phyloP scores from a whole-genome alignment of 1,140 invertebrate genomes.

The Drosophila lowei region DNA sequence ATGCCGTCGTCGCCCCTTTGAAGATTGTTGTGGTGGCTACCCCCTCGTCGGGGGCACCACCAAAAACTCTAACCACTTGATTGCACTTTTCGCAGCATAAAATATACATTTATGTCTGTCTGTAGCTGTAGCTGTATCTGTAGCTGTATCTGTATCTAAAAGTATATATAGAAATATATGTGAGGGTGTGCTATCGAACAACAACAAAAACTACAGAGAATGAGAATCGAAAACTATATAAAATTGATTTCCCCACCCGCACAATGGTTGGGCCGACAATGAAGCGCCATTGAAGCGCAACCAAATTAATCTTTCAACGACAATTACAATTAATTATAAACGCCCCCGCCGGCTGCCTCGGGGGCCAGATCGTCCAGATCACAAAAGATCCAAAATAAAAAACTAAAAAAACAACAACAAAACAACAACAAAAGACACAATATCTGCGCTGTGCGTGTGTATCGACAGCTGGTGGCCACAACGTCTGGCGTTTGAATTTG shows the following conservation, averaged over 20 bases:
- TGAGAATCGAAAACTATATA: slow-evolving; percentile 62
- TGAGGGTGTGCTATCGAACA: slow-evolving; percentile 17
- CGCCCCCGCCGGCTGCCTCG: slow-evolving; percentile 55
- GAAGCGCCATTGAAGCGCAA: slow-evolving; percentile 81
- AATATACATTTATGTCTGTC: slow-evolving; percentile 72
- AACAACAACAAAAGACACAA: slow-evolving; percentile 18
- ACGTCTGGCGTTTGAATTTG: slow-evolving; percentile 57
- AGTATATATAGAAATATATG: slow-evolving; percentile 43
- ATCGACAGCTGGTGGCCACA: slow-evolving; percentile 68
- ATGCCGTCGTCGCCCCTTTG: slow-evolving; percentile 66
- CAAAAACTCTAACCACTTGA: slow-evolving; percentile 64
- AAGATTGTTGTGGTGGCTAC: slow-evolving; percentile 56
- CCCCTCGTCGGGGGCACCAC: slow-evolving; percentile 15
- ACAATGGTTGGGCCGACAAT: slow-evolving; percentile 70
- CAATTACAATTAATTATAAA: slow-evolving; percentile 82
- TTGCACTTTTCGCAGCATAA: slow-evolving; percentile 80
- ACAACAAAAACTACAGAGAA: slow-evolving; percentile 12
- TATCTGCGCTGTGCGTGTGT: slow-evolving; percentile 33
- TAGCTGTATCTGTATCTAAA: slow-evolving; percentile 15
- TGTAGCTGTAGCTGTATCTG: not conserved
- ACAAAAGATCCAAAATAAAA: slow-evolving; percentile 17
- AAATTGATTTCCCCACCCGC: slow-evolving; percentile 77
- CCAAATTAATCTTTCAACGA: slow-evolving; percentile 82
- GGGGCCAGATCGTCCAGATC: slow-evolving; percentile 46
- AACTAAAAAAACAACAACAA: slow-evolving; percentile 3